Conservation (phyloP, 64 coral and sea anemone genomes). For the Actinia equina region DNA sequence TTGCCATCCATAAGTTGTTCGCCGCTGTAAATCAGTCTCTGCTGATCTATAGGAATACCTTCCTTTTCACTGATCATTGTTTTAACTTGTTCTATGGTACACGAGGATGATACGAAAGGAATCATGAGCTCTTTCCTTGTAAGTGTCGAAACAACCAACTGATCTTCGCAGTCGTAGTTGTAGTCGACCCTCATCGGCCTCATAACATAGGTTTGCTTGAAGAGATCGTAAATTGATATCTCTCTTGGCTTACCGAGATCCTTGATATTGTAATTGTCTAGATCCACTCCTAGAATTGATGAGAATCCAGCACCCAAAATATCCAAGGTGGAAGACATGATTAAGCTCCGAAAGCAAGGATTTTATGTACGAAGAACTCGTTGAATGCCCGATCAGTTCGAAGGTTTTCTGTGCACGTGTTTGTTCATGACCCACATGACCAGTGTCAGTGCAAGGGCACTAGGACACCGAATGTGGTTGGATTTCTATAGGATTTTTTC, state of each 20-base stretch:
- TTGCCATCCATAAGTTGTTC: constrained; percentile 2
- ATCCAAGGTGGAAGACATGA: constrained; percentile 22
- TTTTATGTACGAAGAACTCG: too few species aligned
- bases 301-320: constrained; percentile 32
- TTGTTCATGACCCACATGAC: too few species aligned
- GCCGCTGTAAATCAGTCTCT: constrained; percentile 30
- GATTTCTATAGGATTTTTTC: too few species aligned
- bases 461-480: too few species aligned
- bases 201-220: constrained; percentile 22
- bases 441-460: too few species aligned
- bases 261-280: background rate
- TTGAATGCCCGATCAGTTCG: too few species aligned
- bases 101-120: background rate
- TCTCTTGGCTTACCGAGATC: background rate
- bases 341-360: background rate
- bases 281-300: constrained; percentile 12
- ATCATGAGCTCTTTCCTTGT: background rate
- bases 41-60: constrained; percentile 7
- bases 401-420: too few species aligned
- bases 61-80: background rate
- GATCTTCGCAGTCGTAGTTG: background rate
- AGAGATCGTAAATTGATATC: constrained; percentile 31
- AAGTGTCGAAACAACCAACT: background rate
- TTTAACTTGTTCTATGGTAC: constrained; percentile 38
- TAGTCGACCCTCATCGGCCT: background rate